These are phyloP conservation scores for Upupa epops DNA, from an alignment of 2,113 vertebrate genomes.

Conservation along the genomic window DNA sequence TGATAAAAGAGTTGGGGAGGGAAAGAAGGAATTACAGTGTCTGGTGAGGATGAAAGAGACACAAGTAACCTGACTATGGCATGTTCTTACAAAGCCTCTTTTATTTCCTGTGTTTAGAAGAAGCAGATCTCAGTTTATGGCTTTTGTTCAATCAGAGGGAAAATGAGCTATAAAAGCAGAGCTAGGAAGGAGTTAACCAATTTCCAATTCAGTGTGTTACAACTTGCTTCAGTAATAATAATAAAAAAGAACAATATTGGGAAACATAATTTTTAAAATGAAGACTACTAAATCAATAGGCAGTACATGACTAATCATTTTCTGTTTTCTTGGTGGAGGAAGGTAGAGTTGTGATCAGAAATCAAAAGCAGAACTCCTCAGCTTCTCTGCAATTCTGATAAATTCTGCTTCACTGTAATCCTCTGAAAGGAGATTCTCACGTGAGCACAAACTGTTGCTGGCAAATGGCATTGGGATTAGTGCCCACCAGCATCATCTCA, in stretches of 20 bases:
- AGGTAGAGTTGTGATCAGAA: slow-evolving; percentile 65
- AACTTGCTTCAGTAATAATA: slow-evolving; percentile 73
- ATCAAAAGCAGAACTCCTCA: slow-evolving; percentile 33
- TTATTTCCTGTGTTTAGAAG: slow-evolving; percentile 57
- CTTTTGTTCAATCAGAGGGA: slow-evolving; percentile 52
- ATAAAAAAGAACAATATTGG: slow-evolving; percentile 65
- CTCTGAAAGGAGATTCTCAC: slow-evolving; percentile 3
- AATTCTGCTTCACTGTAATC: slow-evolving; percentile 20
- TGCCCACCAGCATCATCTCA: background rate
- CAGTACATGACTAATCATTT: slow-evolving; percentile 71
- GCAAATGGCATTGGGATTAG: slow-evolving; percentile 1
- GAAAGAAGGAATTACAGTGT: background rate
- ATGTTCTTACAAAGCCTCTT: background rate
- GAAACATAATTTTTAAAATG: slow-evolving; percentile 72
- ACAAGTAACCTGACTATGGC: background rate
- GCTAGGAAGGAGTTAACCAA: slow-evolving; percentile 71
- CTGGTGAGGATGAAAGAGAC: background rate
- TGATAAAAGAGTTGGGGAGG: background rate
- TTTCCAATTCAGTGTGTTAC: slow-evolving; percentile 54
- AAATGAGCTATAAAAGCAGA: slow-evolving; percentile 65
- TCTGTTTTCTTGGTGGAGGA: slow-evolving; percentile 53
- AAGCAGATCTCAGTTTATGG: slow-evolving; percentile 57
- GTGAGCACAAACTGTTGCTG: background rate
- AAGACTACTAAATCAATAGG: slow-evolving; percentile 73
- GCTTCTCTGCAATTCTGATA: slow-evolving; percentile 29